Base-by-base conservation (phyloP, 2,797 vertebrate genomes). In the Acipenser ruthenus region DNA sequence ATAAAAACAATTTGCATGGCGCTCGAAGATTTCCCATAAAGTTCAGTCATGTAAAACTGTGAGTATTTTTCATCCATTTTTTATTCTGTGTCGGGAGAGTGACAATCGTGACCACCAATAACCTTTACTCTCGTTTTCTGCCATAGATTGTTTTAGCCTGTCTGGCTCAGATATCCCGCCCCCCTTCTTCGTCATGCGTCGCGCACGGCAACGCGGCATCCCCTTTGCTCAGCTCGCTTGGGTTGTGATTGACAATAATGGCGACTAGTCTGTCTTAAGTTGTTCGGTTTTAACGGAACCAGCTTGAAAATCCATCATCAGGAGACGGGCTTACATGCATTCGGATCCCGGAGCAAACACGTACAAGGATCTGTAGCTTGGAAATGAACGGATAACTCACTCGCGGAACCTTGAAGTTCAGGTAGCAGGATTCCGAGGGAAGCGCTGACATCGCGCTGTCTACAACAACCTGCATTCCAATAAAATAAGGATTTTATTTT, bases 161-260 rank as follows among this genome's bases (percentile, higher is more conserved):
- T 7, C 55, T 62, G 61, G 49, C 10, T 56, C 52, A 67, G 67
- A 63, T 68, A 59, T 47, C 56, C 68, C 37, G 67, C 50, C 48
- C 52, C n/a, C 1, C 55, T 53, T 74, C 2, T 74, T 69, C 75
- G 74, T 75, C 72, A 77, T 49, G 23, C 64, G 69, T 69, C 72
- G 69, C 56, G 61, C 63, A 55, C 64, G 59, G 51, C 23, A 61
- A 56, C 56, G 68, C 71, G 70, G 63, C 53, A 10, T 65, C 50
- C 51, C 53, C 49, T 61, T 59, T 74, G 67, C 68, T 51, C 66
- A 64, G 59, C 13, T 49, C 61, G 61, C 73, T 80, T 72, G 67
- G 77, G 66, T 78, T 79, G 77, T 86, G 85, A 89, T 86, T 88
- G 86, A 89, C 82, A 85, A 88, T 87, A 90, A 91, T 90, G 88